Conservation (phyloP, 2,888 invertebrate species). For the Ommatoiulus sabulosus region DNA sequence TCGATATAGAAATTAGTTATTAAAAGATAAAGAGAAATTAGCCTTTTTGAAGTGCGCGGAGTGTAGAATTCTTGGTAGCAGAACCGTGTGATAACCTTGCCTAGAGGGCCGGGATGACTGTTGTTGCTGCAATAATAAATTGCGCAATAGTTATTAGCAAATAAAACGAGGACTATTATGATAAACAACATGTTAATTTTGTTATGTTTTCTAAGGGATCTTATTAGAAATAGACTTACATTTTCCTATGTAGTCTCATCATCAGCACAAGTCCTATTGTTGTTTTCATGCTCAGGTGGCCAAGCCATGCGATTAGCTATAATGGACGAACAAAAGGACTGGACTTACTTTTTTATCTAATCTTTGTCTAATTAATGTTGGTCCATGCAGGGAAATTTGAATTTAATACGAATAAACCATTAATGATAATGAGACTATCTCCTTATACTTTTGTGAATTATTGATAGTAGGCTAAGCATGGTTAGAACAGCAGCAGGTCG, state of each 20-base stretch:
- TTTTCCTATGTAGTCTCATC: not conserved
- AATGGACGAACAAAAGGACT: not conserved
- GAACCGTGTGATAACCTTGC: slow-evolving; percentile 20
- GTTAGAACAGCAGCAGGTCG: no score
- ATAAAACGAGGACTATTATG: not conserved
- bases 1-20: not conserved
- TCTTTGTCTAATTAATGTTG: not conserved
- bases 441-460: not conserved
- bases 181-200: not conserved
- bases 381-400: not conserved
- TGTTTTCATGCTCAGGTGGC: not conserved
- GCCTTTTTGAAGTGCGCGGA: not conserved
- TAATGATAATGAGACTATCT: not conserved
- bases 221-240: not conserved
- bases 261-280: not conserved
- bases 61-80: not conserved
- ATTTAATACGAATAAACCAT: not conserved
- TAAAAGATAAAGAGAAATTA: not conserved
- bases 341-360: not conserved
- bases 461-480: no score
- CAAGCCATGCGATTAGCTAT: not conserved
- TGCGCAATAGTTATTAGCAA: slow-evolving; percentile 27
- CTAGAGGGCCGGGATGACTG: not conserved
- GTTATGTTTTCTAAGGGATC: not conserved
- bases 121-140: slow-evolving; percentile 41